Percentiles rank a stretch among this genome's conserved stretches.
These are phyloP conservation scores for Onchidella celtica DNA, from an alignment of 2,888 invertebrate species.

Conservation along the genomic window DNA sequence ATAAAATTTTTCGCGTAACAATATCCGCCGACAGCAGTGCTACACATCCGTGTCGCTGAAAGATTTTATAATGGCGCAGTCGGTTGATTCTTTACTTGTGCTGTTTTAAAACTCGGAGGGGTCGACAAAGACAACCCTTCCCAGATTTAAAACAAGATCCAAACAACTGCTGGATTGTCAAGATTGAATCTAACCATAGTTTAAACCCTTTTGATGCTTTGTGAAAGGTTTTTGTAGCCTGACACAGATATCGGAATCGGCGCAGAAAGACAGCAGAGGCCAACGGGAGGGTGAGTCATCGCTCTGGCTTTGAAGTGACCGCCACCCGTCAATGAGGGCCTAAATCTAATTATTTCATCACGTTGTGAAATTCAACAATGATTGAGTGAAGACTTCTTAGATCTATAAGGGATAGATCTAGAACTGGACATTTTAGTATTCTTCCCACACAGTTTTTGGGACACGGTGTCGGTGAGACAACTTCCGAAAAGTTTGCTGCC, in stretches of 20 bases:
- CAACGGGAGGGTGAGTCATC: constrained; percentile 26
- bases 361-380: constrained; percentile 1
- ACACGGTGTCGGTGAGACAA: too few species aligned
- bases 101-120: constrained; percentile 50
- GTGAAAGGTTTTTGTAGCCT: background rate
- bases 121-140: constrained; percentile 42
- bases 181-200: constrained; percentile 42
- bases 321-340: constrained; percentile 4
- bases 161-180: constrained; percentile 43
- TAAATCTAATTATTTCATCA: background rate
- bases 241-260: background rate
- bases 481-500: constrained; percentile 5
- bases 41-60: constrained; percentile 41
- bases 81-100: constrained; percentile 48
- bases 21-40: constrained; percentile 11
- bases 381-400: background rate
- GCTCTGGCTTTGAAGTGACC: constrained; percentile 27
- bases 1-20: constrained; percentile 16
- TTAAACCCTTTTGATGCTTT: constrained; percentile 9
- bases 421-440: too few species aligned
- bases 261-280: constrained; percentile 6
- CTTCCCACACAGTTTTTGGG: too few species aligned
- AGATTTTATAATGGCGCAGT: constrained; percentile 47
- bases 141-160: constrained; percentile 50
- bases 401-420: too few species aligned